These are phyloP conservation scores for Trachemys scripta DNA, from an alignment of 2,113 vertebrate species.

Conservation along the genomic window DNA sequence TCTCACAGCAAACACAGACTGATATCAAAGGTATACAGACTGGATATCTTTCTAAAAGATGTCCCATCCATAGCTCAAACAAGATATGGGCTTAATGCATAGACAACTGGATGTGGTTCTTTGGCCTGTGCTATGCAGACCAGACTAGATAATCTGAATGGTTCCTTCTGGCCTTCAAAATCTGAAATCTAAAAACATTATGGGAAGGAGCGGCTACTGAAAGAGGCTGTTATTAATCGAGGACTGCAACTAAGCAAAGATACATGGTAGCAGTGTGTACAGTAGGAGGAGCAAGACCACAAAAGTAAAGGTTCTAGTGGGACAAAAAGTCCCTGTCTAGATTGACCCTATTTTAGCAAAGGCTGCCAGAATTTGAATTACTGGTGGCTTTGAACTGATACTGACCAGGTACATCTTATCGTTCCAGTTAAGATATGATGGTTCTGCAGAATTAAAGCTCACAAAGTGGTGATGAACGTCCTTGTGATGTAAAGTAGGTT, in stretches of 20 bases:
- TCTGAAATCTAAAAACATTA: neutral
- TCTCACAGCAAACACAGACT: neutral
- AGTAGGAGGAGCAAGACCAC: neutral
- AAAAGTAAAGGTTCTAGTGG: neutral
- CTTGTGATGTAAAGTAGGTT: conserved; percentile 11
- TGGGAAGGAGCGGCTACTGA: neutral
- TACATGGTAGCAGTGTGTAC: neutral
- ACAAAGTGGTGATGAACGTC: neutral
- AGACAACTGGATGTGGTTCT: neutral
- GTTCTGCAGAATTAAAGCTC: neutral
- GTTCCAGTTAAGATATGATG: neutral
- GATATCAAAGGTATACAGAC: neutral
- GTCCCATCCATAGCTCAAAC: neutral
- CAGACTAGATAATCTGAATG: neutral
- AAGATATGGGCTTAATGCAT: neutral
- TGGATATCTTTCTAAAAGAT: neutral
- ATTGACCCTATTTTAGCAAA: conserved; percentile 4
- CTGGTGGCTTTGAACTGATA: conserved; percentile 34
- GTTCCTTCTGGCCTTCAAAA: neutral
- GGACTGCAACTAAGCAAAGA: neutral
- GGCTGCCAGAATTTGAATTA: conserved; percentile 37
- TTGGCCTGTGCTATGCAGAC: neutral
- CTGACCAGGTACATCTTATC: conserved; percentile 41
- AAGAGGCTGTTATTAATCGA: neutral
- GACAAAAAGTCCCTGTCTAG: neutral